phyloP scores from a whole-genome alignment of 2,888 invertebrate genomes.

The Cyclophora punctaria region DNA sequence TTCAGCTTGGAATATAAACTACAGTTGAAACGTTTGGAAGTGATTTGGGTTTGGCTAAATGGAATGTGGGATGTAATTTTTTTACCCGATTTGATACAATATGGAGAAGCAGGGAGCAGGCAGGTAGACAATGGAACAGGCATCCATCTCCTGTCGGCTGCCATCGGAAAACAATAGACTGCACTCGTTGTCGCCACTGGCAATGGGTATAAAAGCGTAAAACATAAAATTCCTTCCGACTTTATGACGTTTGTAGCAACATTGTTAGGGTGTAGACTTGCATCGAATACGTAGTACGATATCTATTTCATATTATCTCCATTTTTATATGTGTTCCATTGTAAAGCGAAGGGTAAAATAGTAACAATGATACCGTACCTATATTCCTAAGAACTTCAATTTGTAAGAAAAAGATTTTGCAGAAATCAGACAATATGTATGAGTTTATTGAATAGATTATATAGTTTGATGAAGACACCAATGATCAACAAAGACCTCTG shows the following conservation, averaged over 20 bases:
- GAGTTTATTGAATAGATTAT: too few relatives aligned
- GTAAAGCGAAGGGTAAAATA: too few relatives aligned
- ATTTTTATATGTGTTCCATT: too few relatives aligned
- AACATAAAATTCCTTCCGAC: constrained; percentile 36
- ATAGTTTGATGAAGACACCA: too few relatives aligned
- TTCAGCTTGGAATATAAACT: constrained; percentile 16
- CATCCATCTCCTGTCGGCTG: constrained; percentile 46
- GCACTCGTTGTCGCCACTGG: constrained; percentile 37
- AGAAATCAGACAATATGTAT: too few relatives aligned
- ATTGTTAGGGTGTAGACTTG: constrained; percentile 16
- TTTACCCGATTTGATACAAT: constrained; percentile 10
- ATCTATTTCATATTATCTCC: too few relatives aligned
- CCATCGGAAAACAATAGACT: constrained; percentile 58
- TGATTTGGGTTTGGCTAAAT: constrained; percentile 9
- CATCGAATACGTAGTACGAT: not conserved
- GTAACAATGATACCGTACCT: too few relatives aligned
- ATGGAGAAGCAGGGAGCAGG: constrained; percentile 3
- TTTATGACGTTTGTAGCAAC: constrained; percentile 31
- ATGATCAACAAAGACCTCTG: too few relatives aligned
- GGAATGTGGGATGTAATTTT: constrained; percentile 11
- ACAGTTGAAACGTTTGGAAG: constrained; percentile 9
- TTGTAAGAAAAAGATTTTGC: too few relatives aligned
- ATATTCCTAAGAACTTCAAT: too few relatives aligned
- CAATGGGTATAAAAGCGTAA: constrained; percentile 33
- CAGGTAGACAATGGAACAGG: constrained; percentile 31